Evolutionary conservation across 2,797 vertebrate species (phyloP).

Genomic region (Characodon lateralis): DNA sequence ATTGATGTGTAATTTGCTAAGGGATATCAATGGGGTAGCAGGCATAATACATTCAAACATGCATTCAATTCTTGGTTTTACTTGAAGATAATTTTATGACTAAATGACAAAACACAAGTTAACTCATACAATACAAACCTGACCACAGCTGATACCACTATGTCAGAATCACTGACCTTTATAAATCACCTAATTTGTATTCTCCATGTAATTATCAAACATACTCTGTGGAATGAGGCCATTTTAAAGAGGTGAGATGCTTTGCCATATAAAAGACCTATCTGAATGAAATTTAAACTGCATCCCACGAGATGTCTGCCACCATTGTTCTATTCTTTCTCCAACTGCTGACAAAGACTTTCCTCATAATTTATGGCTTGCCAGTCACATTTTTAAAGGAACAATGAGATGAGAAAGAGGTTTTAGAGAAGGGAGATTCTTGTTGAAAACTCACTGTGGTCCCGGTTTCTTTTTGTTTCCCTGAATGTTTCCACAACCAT

Average conservation of each 20-base stretch:
- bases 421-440: background rate
- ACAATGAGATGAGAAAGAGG: background rate
- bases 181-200: background rate
- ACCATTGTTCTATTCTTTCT: conserved; percentile 7
- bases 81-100: no score
- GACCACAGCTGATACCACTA: no score
- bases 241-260: background rate
- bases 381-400: conserved; percentile 3
- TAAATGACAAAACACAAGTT: no score
- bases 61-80: no score
- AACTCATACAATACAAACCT: no score
- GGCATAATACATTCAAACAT: background rate
- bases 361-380: conserved; percentile 7
- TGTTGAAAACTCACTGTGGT: conserved; percentile 2
- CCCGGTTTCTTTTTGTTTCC: background rate
- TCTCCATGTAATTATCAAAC: conserved; percentile 1
- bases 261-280: conserved; percentile 5
- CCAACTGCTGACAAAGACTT: conserved; percentile 1
- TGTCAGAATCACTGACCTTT: background rate
- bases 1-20: background rate
- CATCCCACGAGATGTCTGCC: background rate
- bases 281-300: conserved; percentile 1
- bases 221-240: background rate
- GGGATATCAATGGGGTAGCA: background rate
- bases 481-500: background rate